Evolutionary conservation across 2,888 invertebrate genomes (phyloP), one percentile per base, ranked within the genome.

Genomic region (Mechanitis mazaeus): DNA sequence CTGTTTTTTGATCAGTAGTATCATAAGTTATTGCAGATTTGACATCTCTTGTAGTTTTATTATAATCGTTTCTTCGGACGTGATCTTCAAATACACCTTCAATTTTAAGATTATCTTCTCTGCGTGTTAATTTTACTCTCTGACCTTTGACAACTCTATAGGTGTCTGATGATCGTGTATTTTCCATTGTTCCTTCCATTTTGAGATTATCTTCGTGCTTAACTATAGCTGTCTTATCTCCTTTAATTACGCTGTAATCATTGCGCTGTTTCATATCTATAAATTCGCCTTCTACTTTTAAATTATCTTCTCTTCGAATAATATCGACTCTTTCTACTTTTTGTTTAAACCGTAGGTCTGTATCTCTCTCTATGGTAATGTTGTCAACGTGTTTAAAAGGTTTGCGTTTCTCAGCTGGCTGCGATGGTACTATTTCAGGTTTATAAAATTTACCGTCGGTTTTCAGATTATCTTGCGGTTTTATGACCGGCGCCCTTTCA

Each of bases 391-490:
- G 92, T 74, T 85, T 91, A 56, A 91, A 90, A 54, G 90, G 91
- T 64, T 87, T 88, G 2, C 92, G 91, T 78, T 91, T 88, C 70
- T 93, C 93, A 54, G 90, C 92, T 54, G 91, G 89, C 62, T 89
- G 85, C 45, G 91, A 86, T 50, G 90, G 81, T 53, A 87, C 77
- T 45, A 85, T 78, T 71, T 91, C 91, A 31, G 91, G 91, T 72
- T 87, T 83, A 72, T 92, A 87, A 78, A 92, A 90, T 74, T 85
- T 81, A 65, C 90, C 88, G 77, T 94, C 94, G 5, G 92, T 84
- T 74, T 91, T 92, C 35, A 93, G 81, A 79, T 94, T 94, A 75
- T 95, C 95, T 73, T 93, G 91, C 56, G 91, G 93, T 70, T 84
- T 91, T 5, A 93, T 87, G 11, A 93, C 87, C 54, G 92, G 81